Percentiles rank a stretch among this genome's conserved stretches.
Evolutionary conservation across 2,888 invertebrate species (phyloP).

Genomic region (Linyphia triangularis): DNA sequence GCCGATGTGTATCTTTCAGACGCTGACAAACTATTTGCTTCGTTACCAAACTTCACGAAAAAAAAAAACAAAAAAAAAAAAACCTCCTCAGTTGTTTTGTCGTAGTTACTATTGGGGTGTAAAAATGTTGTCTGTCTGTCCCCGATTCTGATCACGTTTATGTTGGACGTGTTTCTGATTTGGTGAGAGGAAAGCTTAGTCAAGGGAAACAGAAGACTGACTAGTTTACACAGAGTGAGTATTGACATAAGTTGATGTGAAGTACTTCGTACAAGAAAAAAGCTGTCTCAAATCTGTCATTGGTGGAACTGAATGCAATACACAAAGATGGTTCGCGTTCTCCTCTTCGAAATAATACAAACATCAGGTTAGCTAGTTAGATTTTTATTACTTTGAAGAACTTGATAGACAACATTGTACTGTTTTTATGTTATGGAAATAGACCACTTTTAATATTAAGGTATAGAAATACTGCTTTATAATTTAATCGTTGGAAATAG

Average conservation of each 20-base stretch:
- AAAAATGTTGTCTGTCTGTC: neutral
- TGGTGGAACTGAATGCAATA: too few relatives aligned
- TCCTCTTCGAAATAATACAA: too few relatives aligned
- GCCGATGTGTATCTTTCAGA: neutral
- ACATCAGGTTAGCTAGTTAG: too few relatives aligned
- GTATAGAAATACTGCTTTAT: too few relatives aligned
- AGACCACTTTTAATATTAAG: too few relatives aligned
- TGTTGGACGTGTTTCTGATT: slow-evolving; percentile 7
- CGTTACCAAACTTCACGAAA: slow-evolving; percentile 8
- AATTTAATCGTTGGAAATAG: too few relatives aligned
- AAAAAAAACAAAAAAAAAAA: too few relatives aligned
- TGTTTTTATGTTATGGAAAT: too few relatives aligned
- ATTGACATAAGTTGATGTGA: neutral
- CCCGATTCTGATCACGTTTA: slow-evolving; percentile 8
- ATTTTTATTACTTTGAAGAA: too few relatives aligned
- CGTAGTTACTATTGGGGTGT: neutral
- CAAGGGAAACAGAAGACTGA: neutral
- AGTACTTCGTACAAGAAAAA: neutral
- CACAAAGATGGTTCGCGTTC: too few relatives aligned
- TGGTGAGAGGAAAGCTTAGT: neutral
- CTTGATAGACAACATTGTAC: too few relatives aligned
- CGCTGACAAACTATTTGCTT: neutral
- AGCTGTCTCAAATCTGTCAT: too few relatives aligned
- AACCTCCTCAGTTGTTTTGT: neutral
- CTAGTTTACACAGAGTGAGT: neutral